Conservation (phyloP, 1,140 invertebrate species). For the Scaptomyza pallida region DNA sequence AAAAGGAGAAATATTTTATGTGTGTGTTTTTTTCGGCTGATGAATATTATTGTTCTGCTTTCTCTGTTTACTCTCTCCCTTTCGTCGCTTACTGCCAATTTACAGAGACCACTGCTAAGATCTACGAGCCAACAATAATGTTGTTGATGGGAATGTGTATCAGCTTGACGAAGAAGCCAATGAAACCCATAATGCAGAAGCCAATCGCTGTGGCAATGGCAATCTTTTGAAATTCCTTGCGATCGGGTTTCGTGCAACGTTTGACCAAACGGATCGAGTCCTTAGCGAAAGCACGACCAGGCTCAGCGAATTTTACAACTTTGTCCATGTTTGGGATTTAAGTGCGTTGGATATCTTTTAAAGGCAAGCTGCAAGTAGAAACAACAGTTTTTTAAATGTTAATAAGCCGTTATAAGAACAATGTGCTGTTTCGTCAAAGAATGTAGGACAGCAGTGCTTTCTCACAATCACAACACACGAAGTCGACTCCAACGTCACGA, state of each 20-base stretch:
- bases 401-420: constrained; percentile 1
- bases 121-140: constrained; percentile 95
- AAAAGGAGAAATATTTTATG: constrained; percentile 45
- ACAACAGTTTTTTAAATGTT: background rate
- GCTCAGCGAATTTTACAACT: constrained; percentile 96
- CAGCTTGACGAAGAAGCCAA: constrained; percentile 99
- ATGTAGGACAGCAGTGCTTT: constrained; percentile 42
- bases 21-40: constrained; percentile 17
- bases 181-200: constrained; percentile 99
- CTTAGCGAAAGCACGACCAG: constrained; percentile 97
- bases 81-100: background rate
- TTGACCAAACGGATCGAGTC: constrained; percentile 99
- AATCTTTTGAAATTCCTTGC: constrained; percentile 99
- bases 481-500: constrained; percentile 28
- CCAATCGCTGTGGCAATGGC: constrained; percentile 99
- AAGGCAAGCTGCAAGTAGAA: constrained; percentile 13
- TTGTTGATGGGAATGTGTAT: constrained; percentile 99
- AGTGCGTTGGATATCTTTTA: background rate
- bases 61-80: background rate
- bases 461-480: constrained; percentile 33
- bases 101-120: background rate
- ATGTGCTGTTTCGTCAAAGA: background rate
- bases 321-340: constrained; percentile 94
- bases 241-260: constrained; percentile 99
- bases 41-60: constrained; percentile 49